Conservation (phyloP, 2,888 invertebrate genomes). For the Pachymerium ferrugineum region DNA sequence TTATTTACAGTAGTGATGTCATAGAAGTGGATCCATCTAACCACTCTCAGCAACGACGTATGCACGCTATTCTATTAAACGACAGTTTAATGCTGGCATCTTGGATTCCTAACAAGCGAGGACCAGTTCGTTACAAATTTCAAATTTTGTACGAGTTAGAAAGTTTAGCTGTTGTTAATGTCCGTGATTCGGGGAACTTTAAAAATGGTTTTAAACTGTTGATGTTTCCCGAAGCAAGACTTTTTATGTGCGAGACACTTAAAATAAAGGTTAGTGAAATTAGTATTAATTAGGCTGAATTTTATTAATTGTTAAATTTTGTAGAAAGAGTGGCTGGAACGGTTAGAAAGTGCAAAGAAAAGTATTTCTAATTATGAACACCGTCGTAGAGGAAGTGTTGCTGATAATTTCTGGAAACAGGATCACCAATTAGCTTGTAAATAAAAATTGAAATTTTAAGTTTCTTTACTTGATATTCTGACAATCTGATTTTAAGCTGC, state of each 20-base stretch:
- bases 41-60: conserved; percentile 75
- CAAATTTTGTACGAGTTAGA: conserved; percentile 78
- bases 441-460: background rate
- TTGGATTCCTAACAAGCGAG: conserved; percentile 66
- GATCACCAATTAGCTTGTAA: background rate
- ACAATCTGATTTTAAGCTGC: background rate
- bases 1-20: conserved; percentile 87
- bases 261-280: conserved; percentile 55
- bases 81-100: conserved; percentile 86
- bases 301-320: conserved; percentile 35
- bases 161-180: conserved; percentile 88
- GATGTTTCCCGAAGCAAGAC: conserved; percentile 86
- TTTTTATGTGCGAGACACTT: conserved; percentile 81
- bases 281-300: background rate
- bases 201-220: conserved; percentile 91
- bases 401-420: background rate
- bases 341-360: conserved; percentile 84
- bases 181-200: conserved; percentile 78
- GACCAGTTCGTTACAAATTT: conserved; percentile 75
- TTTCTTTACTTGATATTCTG: too few species aligned
- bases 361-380: conserved; percentile 52
- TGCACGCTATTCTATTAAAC: conserved; percentile 87
- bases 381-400: conserved; percentile 25
- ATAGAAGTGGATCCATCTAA: conserved; percentile 83
- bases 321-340: conserved; percentile 87